These are phyloP conservation scores for Sarcophaga subvicina DNA, from an alignment of 2,888 invertebrate genomes.

Conservation along the genomic window DNA sequence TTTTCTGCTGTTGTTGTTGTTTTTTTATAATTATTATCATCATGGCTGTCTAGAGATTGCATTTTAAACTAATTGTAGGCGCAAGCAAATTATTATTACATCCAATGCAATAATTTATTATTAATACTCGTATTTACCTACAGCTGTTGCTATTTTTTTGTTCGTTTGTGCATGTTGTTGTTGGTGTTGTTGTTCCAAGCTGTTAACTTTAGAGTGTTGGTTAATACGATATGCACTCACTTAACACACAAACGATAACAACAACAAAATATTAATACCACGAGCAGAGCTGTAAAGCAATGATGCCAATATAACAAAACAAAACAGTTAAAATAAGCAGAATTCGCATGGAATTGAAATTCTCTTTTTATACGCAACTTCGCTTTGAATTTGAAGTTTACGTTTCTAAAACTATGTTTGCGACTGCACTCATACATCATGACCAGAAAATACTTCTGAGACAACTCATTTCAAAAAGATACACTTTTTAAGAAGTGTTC, in stretches of 20 bases:
- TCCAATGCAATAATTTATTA: conserved; percentile 53
- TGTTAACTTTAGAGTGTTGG: conserved; percentile 49
- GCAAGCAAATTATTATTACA: conserved; percentile 62
- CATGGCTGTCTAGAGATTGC: conserved; percentile 35
- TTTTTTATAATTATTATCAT: conserved; percentile 3
- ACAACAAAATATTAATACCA: neutral
- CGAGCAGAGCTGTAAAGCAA: neutral
- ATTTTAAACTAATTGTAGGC: conserved; percentile 63
- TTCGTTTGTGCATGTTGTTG: neutral
- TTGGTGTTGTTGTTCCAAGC: conserved; percentile 47
- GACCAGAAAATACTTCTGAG: no score
- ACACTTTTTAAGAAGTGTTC: no score
- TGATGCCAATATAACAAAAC: neutral
- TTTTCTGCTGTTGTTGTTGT: conserved; percentile 6
- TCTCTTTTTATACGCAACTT: no score
- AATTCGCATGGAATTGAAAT: neutral
- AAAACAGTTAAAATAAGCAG: neutral
- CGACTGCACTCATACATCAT: no score
- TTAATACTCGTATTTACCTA: conserved; percentile 54
- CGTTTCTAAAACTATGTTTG: no score
- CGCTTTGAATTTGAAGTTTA: no score
- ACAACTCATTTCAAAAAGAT: no score
- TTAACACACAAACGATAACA: neutral
- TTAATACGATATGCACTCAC: conserved; percentile 1
- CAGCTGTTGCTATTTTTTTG: conserved; percentile 48